Evolutionary conservation across 2,797 vertebrate genomes (phyloP), one percentile per base, ranked within the genome.

Genomic region (Acropternis orthonyx): DNA sequence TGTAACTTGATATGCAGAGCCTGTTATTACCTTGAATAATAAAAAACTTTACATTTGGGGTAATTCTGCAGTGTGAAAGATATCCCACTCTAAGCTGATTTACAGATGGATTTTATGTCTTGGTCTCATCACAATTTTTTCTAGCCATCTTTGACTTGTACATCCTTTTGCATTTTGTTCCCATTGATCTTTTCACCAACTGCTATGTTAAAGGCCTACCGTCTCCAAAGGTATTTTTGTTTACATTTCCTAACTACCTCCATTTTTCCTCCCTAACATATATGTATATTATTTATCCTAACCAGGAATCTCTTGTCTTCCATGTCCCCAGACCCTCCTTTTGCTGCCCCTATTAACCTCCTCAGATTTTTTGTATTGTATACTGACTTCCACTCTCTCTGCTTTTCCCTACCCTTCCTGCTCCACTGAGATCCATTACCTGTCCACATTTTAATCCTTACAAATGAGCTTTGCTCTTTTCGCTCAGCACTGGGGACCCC

Each of bases 371-470:
- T 85, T 82, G 46, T 93, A 41, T 93, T 96, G 94, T 96, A 95
- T 94, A 95, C 95, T 91, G 88, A 93, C 88, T 95, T 95, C 89
- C 85, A 96, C 92, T 87, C 91, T 92, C 79, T 79, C 56, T 95
- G 85, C 77, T 74, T 96, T 94, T 39, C 67, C n/a, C 59, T 88
- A 48, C 74, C 59, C 77, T 93, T 63, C 73, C 77, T 8, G 22
- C 77, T 37, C 71, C 85, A 68, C 79, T 95, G 94, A 95, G 95
- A 92, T 97, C 94, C 92, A 96, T 96, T 95, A 95, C 91, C 95
- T 96, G 96, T 97, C 96, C 88, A 74, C 7, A 1, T 74, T 96
- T 93, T 97, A 96, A 97, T 97, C 96, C 92, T 96, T 97, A 96
- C 93, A 96, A 95, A 97, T 95, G 96, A 93, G 93, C 77, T 90